Evolutionary conservation across 2,888 invertebrate genomes (phyloP), one percentile per base, ranked within the genome.

Genomic region (Acholoe squamosa): DNA sequence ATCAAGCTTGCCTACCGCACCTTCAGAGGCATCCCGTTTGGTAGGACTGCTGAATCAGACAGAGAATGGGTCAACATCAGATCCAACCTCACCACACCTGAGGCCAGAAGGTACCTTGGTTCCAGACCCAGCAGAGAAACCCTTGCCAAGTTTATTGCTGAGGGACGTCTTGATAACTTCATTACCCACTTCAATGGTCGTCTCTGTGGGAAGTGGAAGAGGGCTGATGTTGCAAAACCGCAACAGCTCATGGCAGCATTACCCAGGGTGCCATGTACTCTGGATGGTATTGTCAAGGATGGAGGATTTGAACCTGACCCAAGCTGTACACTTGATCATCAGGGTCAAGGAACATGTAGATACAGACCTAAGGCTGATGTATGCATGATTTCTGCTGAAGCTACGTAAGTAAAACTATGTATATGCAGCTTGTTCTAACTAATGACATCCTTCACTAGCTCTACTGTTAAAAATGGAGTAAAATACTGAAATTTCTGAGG

Each of bases 1-100:
- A 84, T 84, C n/a, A 43, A 84, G 43, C 84, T 84, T 43, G 33
- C 25, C 43, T 84, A 84, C 51, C 84, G 84, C 84, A 84, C 43
- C 22, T 19, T 34, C 22, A 84, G 22, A n/a, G 33, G 33, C 43
- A 84, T 22, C 16, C 34, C 19, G 0, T 34, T 84, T 25, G 25
- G 10, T 22, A 84, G 22, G 34, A 84, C 84, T 22, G 25, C 19
- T 43, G 84, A 84, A 43, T 34, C 84, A 22, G 51, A 84, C n/a
- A 14, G 51, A n/a, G 84, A 51, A 34, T 84, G 84, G 84, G 51
- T 12, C 7, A 16, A 19, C 25, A 14, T 84, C 19, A 1, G 7
- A 12, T 34, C 43, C 19, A 16, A 84, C 84, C 43, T 84, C 14
- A 22, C 22, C 12, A 43, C 43, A 3, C 22, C 43, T 34, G 12